These are phyloP conservation scores for Drosophila subpulchrella DNA, from an alignment of 1,140 invertebrate species.

Conservation along the genomic window DNA sequence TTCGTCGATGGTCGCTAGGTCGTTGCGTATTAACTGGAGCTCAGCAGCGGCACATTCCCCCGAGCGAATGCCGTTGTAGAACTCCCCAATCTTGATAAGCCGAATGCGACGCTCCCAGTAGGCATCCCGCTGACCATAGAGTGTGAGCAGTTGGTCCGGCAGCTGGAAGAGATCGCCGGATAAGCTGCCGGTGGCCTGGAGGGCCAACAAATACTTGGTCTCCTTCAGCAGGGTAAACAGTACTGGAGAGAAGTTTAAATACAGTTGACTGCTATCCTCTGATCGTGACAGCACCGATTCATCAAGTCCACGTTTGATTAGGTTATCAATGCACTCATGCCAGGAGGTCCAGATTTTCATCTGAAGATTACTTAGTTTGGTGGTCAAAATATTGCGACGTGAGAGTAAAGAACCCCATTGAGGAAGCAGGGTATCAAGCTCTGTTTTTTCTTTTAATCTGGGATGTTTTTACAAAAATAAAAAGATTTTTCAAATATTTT, in stretches of 20 bases:
- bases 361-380: conserved; percentile 75
- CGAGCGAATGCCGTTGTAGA: conserved; percentile 87
- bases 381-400: conserved; percentile 74
- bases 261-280: conserved; percentile 27
- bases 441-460: conserved; percentile 48
- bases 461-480: neutral
- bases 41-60: conserved; percentile 64
- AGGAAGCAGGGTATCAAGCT: conserved; percentile 26
- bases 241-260: conserved; percentile 67
- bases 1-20: conserved; percentile 65
- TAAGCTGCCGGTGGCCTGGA: conserved; percentile 55
- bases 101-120: conserved; percentile 84
- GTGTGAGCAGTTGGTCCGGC: conserved; percentile 84
- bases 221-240: conserved; percentile 73
- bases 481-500: too few species aligned
- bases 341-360: conserved; percentile 77
- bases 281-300: conserved; percentile 51
- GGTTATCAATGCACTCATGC: conserved; percentile 66
- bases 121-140: conserved; percentile 85
- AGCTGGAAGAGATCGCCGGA: conserved; percentile 77
- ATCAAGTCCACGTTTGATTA: conserved; percentile 61
- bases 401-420: conserved; percentile 52
- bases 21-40: conserved; percentile 63
- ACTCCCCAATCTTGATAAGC: conserved; percentile 85
- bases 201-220: conserved; percentile 69